Evolutionary conservation across 1,140 invertebrate species (phyloP).

Genomic region (Melanaphis sacchari): DNA sequence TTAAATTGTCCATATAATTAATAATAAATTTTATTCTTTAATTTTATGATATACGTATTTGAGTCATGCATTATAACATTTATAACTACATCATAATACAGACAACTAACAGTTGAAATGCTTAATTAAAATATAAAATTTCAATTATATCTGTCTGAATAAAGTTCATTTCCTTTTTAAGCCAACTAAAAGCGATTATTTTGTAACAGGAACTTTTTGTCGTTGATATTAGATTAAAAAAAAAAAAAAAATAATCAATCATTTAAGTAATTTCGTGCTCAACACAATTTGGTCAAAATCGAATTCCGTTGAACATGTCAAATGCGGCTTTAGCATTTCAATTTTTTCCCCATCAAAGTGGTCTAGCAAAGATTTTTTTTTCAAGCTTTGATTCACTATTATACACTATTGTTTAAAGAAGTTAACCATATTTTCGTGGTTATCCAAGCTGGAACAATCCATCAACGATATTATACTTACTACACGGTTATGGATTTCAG

Average conservation of each 20-base stretch:
- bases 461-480: not conserved
- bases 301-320: conserved; percentile 28
- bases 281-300: conserved; percentile 33
- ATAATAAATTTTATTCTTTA: not conserved
- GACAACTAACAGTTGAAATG: not conserved
- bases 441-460: not conserved
- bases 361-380: not conserved
- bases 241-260: conserved; percentile 6
- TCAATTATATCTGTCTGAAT: not conserved
- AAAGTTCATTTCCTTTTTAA: not conserved
- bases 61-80: not conserved
- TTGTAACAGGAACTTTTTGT: not conserved
- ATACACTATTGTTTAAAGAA: not conserved
- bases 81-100: not conserved
- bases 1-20: not conserved
- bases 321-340: conserved; percentile 29
- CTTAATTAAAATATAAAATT: not conserved
- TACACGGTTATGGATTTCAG: not conserved
- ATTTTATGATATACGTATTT: not conserved
- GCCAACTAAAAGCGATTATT: not conserved
- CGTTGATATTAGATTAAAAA: conserved; percentile 18
- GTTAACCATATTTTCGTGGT: not conserved
- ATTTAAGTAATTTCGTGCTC: conserved; percentile 34
- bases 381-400: not conserved
- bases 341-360: not conserved